Evolutionary conservation across 2,113 vertebrate genomes (phyloP), one percentile per base, ranked within the genome.

Genomic region (Cyanistes caeruleus): DNA sequence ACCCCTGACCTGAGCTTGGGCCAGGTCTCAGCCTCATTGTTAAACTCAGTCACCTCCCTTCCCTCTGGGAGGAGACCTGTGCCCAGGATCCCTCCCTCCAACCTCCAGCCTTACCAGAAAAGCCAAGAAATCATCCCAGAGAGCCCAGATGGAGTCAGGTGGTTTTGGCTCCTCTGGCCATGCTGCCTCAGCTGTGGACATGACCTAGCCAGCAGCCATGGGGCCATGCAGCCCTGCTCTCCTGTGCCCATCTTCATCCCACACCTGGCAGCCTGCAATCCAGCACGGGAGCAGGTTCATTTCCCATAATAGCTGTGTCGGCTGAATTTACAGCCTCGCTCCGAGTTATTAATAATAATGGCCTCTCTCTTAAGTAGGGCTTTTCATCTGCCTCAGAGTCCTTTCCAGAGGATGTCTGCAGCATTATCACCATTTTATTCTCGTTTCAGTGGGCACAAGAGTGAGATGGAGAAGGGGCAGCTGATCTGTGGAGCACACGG

Each of bases 361-460:
- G 93, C 90, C 82, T 91, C 79, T 8, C 93, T 92, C 85, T 84
- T 93, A 90, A 93, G 65, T 52, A 89, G 85, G 79, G 87, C 93
- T 96, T 95, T 95, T 95, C 85, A 95, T 94, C 95, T 94, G 90
- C 83, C 93, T 95, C 93, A 27, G 60, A 96, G 90, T 82, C 93
- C 76, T 96, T 96, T 93, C 79, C 87, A 81, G 84, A 95, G 95
- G 88, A 96, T 60, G 41, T 70, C 90, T 90, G 90, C 37, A 5
- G 76, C 95, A 76, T 95, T 92, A 94, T 83, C 95, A 91, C 90
- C 92, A 16, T 92, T 60, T 92, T 56, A 93, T 60, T 49, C 84
- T 53, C n/a, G 1, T 95, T 90, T 37, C 89, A 88, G 30, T 3
- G 5, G 82, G 88, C 84, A 82, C 84, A 11, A 91, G 81, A 70